Conservation (phyloP, 2,113 vertebrate species). For the Crotalus tigris region DNA sequence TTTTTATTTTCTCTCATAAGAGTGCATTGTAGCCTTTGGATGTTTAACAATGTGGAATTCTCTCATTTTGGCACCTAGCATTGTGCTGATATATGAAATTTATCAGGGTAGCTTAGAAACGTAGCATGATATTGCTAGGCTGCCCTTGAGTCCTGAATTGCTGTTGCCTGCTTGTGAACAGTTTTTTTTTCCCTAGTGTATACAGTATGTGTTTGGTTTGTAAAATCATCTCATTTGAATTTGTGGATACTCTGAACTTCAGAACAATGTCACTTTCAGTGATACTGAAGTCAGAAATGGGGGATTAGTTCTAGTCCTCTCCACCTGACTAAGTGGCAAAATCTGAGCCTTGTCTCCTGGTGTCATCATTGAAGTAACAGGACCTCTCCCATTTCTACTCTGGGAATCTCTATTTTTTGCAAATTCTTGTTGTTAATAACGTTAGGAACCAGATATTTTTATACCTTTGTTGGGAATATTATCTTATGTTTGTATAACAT, state of each 20-base stretch:
- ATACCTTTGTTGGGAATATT: not conserved
- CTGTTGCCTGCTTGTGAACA: slow-evolving; percentile 31
- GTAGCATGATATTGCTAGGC: not conserved
- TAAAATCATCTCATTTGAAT: not conserved
- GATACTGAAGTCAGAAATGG: not conserved
- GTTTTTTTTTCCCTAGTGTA: not conserved
- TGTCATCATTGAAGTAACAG: not conserved
- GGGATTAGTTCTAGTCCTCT: not conserved
- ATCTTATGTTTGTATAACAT: not conserved
- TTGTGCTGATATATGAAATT: slow-evolving; percentile 7
- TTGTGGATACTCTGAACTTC: not conserved
- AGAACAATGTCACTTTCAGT: not conserved
- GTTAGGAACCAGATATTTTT: not conserved
- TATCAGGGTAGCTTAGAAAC: slow-evolving; percentile 10
- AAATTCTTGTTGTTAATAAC: not conserved
- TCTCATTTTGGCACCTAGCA: slow-evolving; percentile 12
- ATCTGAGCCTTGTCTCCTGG: not conserved
- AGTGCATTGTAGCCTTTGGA: not conserved
- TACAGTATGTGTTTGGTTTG: not conserved
- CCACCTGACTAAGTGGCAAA: not conserved
- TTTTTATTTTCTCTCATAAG: slow-evolving; percentile 13
- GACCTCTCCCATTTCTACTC: not conserved
- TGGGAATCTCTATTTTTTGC: not conserved
- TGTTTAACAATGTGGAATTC: not conserved
- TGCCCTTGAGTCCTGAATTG: not conserved